A percentile compares a stretch with the other conserved stretches of the same genome.
Evolutionary conservation across 2,888 invertebrate genomes (phyloP).

Genomic region (Atrina japonica): DNA sequence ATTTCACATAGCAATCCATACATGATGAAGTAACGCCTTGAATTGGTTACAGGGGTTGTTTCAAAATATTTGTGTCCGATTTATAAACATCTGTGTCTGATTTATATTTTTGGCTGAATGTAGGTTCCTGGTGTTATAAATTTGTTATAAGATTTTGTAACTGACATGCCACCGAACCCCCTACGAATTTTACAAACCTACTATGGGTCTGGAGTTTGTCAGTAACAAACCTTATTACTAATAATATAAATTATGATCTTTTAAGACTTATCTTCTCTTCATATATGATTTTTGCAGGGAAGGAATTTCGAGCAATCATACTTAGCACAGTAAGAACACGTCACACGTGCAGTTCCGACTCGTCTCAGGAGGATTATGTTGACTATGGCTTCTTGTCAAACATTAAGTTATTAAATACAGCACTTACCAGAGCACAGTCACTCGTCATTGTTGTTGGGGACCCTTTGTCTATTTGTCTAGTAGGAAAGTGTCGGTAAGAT

Average conservation of each 20-base stretch:
- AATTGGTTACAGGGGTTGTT: too few species aligned
- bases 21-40: too few species aligned
- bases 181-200: too few species aligned
- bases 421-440: conserved; percentile 90
- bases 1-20: too few species aligned
- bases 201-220: too few species aligned
- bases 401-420: conserved; percentile 90
- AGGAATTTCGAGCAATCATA: conserved; percentile 91
- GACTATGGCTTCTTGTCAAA: conserved; percentile 91
- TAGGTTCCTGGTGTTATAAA: conserved; percentile 82
- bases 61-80: too few species aligned
- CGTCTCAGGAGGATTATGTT: conserved; percentile 81
- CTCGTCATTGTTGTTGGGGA: conserved; percentile 92
- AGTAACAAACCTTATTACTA: too few species aligned
- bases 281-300: conserved; percentile 83
- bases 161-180: too few species aligned
- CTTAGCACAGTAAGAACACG: conserved; percentile 90
- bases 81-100: too few species aligned
- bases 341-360: conserved; percentile 85
- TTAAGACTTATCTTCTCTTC: too few species aligned
- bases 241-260: too few species aligned
- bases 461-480: conserved; percentile 90
- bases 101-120: too few species aligned
- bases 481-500: conserved; percentile 87
- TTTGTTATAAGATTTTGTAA: conserved; percentile 89